Evolutionary conservation across 1,140 invertebrate genomes (phyloP), one percentile per base, ranked within the genome.

Genomic region (Potamilus streckersoni): DNA sequence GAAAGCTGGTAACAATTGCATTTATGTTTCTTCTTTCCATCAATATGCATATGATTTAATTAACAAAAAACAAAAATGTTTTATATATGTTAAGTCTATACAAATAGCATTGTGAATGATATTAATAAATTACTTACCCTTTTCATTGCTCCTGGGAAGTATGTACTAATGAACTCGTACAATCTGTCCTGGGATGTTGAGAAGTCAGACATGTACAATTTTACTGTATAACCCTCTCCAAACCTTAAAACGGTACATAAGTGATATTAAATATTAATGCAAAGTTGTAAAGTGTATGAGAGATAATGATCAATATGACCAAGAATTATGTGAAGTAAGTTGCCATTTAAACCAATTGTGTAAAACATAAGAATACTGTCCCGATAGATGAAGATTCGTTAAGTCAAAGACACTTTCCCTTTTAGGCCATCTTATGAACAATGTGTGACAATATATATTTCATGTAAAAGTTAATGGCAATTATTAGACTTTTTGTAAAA

Each of bases 181-280:
- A 89, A 71, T n/a, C 49, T 65, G 16, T 72, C 17, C 17, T 65
- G 63, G 31, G 82, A 77, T 8, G 74, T 76, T 1, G 80, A 73
- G n/a, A 80, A 55, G 13, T 79, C 81, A n/a, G 77, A 70, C 59
- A 80, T 57, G 65, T 83, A 90, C 56, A 94, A 86, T 5, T 91
- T 92, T 17, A 94, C 87, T 73, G 93, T 94, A 87, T 94, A 94
- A 3, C 95, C 95, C 80, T 93, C 91, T 23, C 95, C 94, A 84
- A 95, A 95, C 86, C 94, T 95, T 76, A 49, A 81, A 72, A 31
- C 61, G 73, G 55, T 13, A 72, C 76, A 69, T 56, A 49, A 71
- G 55, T 13, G 69, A 58, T 27, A 17, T 27, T 12, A 62, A 19
- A 71, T 14, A 38, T 20, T 17, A 49, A 49, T 49, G 38, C 38